Base-by-base conservation (phyloP, 2,888 invertebrate genomes). In the Auanema freiburgensis region DNA sequence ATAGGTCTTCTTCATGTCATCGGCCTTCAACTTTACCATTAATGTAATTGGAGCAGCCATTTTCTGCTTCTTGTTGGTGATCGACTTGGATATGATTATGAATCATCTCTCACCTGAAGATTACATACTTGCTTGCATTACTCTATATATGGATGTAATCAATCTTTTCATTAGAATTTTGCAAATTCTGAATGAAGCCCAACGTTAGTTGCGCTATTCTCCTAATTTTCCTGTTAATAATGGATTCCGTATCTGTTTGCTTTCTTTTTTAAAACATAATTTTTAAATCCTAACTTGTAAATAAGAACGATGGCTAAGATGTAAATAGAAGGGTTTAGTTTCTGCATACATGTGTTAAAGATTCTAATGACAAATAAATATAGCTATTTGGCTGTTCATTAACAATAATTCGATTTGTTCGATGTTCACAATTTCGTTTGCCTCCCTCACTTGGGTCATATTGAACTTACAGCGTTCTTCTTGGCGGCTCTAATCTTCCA, bases 41-140 rank as follows among this genome's bases (percentile, higher is more conserved):
- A 89, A 91, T 0, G 86, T 91, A 72, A 89, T 88, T 5, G 92
- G 92, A 5, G 87, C 87, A 12, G 75, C 85, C 2, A 81, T 92
- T 52, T 92, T 92, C 86, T 90, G 90, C 43, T 85, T 91, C 50
- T 92, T 92, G 86, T 90, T 92, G 51, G 88, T 92, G 72, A 90
- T 89, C 81, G 93, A 93, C 85, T 91, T 92, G 0, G 91, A 92
- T 84, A 88, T 90, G 86, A 73, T 80, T 53, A 79, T 80, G 79
- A 68, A 79, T 64, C 63, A 71, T 49, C 70, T 77, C 68, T 71
- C 69, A 6, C 89, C 92, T 0, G 92, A 93, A 84, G 92, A 93
- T 83, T 93, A 93, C 85, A 91, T 93, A 76, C 85, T 91, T 56
- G 92, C 91, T 1, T 90, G 92, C 0, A 91, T 92, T 83, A 91